Base-by-base conservation (phyloP, 2,888 invertebrate genomes). In the Hyles lineata region DNA sequence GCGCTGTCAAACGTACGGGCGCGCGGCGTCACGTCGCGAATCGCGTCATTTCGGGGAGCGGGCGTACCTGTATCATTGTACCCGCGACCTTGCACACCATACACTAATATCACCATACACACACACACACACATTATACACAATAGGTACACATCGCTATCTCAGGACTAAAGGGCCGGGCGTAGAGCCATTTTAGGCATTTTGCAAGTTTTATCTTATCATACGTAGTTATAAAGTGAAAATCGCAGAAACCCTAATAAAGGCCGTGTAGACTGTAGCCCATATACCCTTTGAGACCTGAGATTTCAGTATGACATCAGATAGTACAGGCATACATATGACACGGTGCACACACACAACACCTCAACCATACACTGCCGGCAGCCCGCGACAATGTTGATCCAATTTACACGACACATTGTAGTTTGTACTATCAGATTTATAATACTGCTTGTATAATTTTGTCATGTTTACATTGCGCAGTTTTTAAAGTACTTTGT, bases 31-130 rank as follows among this genome's bases (percentile, higher is more conserved):
- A 29, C 29, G 29, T 5, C 29, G 29, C 29, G 29, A n/a, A n/a
- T n/a, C n/a, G n/a, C n/a, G n/a, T n/a, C n/a, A n/a, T 29, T 1
- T 9, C 11, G 35, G 21, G 15, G 35, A 21, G 21, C 63, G 50
- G 67, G 4, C 67, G 21, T 23, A 43, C 63, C 50, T 67, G 67
- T 50, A 21, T 7, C 35, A 43, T 21, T 63, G 35, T 67, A 21
- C 23, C 67, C 21, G 35, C 50, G 50, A 67, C 67, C 67, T 67
- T 67, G 67, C 67, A 19, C 55, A 8, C 52, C 2, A 19, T 55
- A n/a, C 55, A 55, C 19, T 19, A 19, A n/a, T n/a, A 55, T 19
- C 55, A 55, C 55, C 52, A 52, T 17, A 55, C 55, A 55, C 55
- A 55, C 50, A 50, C 2, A 50, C 52, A n/a, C n/a, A n/a, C 55